Evolutionary conservation across 2,797 vertebrate genomes (phyloP), one percentile per base, ranked within the genome.

Genomic region (Harpagifer antarcticus): DNA sequence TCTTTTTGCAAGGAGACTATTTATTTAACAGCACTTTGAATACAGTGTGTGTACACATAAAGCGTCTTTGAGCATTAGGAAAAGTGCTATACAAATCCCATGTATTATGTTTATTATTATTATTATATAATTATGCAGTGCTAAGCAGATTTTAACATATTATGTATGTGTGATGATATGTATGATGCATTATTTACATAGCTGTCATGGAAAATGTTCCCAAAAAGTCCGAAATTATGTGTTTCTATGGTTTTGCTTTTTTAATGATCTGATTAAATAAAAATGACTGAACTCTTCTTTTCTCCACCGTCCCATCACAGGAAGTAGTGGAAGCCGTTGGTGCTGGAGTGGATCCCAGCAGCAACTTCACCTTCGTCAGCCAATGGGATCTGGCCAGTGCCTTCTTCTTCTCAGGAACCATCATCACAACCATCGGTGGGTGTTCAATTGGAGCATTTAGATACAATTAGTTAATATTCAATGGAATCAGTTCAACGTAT

Each of bases 361-460:
- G 69, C 78, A 97, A 97, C 68, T 5, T 69, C 60, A 91, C 93
- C 44, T 92, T 88, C 59, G 85, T 85, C 83, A 96, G 93, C 56
- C 94, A 92, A 53, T 98, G 97, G 97, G 95, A 97, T 88, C 86
- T 98, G 81, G 93, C 95, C 78, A 96, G 95, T 52, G 96, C 97
- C 69, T 97, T 98, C 85, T 98, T 98, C 91, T 98, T 98, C 92
- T 97, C 96, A 40, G 97, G 97, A 62, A 98, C 97, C n/a, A 94
- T 98, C 85, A 95, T 98, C 91, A 97, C 97, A 77, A 98, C 97
- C 68, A 97, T 98, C 1, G 97, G 97, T 97, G 87, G 27, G 93
- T 79, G 27, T 69, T 9, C 57, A 40, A 14, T 9, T 42, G 5
- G 69, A 53, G 2, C 44, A 42, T 3, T 17, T 20, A 45, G 1